Evolutionary conservation across 1,140 invertebrate species (phyloP).

Genomic region (Brachionus sp.): DNA sequence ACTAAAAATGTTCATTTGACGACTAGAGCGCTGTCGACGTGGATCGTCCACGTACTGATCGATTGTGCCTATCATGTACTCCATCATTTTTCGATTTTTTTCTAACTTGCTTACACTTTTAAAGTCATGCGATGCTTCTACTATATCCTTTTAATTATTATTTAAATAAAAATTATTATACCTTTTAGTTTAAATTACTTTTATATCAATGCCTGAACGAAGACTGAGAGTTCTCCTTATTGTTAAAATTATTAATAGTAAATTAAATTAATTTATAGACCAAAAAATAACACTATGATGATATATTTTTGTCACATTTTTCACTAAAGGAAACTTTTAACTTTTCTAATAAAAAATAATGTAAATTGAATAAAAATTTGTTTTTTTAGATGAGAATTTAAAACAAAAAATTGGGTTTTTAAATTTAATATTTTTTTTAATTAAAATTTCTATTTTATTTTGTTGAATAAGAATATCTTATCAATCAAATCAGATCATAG

Average conservation of each 20-base stretch:
- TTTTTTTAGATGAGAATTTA: too few species aligned
- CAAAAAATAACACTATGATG: background rate
- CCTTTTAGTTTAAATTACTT: background rate
- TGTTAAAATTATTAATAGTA: background rate
- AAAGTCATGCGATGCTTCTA: conserved; percentile 32
- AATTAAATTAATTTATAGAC: background rate
- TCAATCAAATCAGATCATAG: too few species aligned
- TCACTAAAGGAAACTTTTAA: background rate
- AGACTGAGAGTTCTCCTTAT: background rate
- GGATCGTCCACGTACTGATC: conserved; percentile 46
- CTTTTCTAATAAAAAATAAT: too few species aligned
- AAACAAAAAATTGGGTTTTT: too few species aligned
- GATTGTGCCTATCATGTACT: conserved; percentile 45
- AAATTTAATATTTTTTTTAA: too few species aligned
- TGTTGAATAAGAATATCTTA: too few species aligned
- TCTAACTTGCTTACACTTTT: conserved; percentile 43
- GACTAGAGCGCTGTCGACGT: conserved; percentile 15
- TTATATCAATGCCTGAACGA: conserved; percentile 43
- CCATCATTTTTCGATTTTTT: conserved; percentile 43
- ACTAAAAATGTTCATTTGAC: conserved; percentile 21
- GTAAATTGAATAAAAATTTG: too few species aligned
- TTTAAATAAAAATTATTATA: background rate
- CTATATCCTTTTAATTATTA: background rate
- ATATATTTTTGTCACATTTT: too few species aligned
- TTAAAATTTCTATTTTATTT: too few species aligned